A percentile compares a stretch with the other conserved stretches of the same genome.
These are phyloP conservation scores for Stictocephala bisonia DNA, from an alignment of 2,888 invertebrate genomes.

Conservation along the genomic window DNA sequence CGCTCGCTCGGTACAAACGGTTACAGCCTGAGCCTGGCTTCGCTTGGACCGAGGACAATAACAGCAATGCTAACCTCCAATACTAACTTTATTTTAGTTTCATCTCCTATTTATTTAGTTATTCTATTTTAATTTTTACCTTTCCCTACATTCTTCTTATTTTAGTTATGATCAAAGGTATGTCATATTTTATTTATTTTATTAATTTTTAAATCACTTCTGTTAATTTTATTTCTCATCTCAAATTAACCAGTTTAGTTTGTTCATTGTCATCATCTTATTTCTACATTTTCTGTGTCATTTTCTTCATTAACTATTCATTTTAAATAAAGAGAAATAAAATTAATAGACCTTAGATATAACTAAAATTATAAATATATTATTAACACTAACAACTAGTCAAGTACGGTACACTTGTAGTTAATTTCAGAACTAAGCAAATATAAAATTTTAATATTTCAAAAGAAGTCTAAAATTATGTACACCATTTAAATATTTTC, in stretches of 20 bases:
- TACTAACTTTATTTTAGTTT: constrained; percentile 26
- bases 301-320: too few relatives aligned
- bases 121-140: constrained; percentile 7
- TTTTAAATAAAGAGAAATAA: constrained; percentile 26
- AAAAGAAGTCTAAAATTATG: too few relatives aligned
- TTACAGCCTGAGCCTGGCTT: constrained; percentile 2
- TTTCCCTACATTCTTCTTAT: background rate
- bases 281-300: background rate
- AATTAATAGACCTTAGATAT: constrained; percentile 34
- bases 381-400: too few relatives aligned
- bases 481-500: too few relatives aligned
- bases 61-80: constrained; percentile 40
- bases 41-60: constrained; percentile 36
- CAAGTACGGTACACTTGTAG: too few relatives aligned
- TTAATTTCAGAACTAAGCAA: too few relatives aligned
- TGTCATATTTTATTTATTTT: constrained; percentile 29
- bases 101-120: background rate
- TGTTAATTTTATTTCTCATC: constrained; percentile 38
- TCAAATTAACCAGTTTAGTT: background rate
- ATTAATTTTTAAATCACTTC: background rate
- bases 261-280: background rate
- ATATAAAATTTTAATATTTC: too few relatives aligned
- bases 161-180: constrained; percentile 33
- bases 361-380: too few relatives aligned
- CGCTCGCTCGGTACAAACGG: constrained; percentile 24